Conservation (phyloP, 2,797 vertebrate species). For the Ctenosaura bakeri region DNA sequence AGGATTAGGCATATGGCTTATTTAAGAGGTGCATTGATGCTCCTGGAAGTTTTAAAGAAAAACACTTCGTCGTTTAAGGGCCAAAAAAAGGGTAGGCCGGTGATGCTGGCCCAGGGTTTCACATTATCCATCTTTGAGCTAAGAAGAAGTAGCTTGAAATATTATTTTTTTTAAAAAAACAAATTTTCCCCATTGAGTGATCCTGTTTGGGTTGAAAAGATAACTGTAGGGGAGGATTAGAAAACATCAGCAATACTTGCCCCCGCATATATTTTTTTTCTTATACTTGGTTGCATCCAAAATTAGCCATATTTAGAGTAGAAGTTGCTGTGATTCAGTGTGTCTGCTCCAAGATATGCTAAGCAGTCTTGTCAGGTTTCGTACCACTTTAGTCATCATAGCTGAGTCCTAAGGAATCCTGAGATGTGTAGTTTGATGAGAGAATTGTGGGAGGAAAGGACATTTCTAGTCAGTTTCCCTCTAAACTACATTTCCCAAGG, state of each 20-base stretch:
- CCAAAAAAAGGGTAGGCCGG: too few species aligned
- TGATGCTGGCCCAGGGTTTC: too few species aligned
- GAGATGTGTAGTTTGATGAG: too few species aligned
- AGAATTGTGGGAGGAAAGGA: too few species aligned
- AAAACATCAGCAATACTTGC: neutral
- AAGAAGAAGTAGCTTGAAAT: neutral
- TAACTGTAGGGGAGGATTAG: neutral
- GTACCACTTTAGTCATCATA: neutral
- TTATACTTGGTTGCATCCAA: neutral
- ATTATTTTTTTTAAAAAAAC: neutral
- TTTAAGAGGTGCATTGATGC: too few species aligned
- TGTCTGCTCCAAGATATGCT: neutral
- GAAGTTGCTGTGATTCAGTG: neutral
- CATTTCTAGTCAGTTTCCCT: too few species aligned
- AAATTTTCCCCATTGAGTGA: neutral
- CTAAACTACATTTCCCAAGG: too few species aligned
- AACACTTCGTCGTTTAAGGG: too few species aligned
- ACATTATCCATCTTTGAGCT: neutral
- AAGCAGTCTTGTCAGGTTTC: neutral
- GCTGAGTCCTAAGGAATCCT: too few species aligned
- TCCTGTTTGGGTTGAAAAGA: neutral
- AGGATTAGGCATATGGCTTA: too few species aligned
- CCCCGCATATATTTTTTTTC: neutral
- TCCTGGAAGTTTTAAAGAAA: too few species aligned
- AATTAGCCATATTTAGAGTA: neutral